These are phyloP conservation scores for Rynchops niger DNA, from an alignment of 2,113 vertebrate genomes.

Conservation along the genomic window DNA sequence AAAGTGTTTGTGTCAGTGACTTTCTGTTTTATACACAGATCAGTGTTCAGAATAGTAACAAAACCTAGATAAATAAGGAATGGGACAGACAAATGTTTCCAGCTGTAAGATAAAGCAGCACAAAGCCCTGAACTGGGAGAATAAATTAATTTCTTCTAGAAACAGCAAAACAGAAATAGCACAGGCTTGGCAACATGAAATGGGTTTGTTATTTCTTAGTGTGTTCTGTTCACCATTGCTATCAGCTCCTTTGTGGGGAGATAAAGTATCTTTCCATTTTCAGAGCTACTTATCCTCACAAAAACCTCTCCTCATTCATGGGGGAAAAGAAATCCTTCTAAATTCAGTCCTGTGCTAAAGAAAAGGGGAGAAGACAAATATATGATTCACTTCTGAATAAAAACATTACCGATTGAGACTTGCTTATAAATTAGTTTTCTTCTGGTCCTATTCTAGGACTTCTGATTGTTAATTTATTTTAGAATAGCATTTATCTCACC, in stretches of 20 bases:
- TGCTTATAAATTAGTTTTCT: not conserved
- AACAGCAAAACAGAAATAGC: not conserved
- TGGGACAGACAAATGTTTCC: not conserved
- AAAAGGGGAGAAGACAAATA: not conserved
- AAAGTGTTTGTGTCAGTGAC: not conserved
- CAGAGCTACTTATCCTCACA: not conserved
- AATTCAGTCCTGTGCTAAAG: not conserved
- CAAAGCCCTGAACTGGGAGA: not conserved
- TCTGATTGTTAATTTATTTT: not conserved
- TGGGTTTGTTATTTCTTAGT: not conserved
- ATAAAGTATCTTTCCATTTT: not conserved
- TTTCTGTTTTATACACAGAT: not conserved
- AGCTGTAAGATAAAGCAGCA: slow-evolving; percentile 13
- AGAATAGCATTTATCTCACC: not conserved
- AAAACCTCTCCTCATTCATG: not conserved
- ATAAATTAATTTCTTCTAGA: not conserved
- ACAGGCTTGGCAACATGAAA: not conserved
- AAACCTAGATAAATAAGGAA: not conserved
- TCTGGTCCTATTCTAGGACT: not conserved
- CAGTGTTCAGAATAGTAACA: not conserved
- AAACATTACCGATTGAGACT: not conserved
- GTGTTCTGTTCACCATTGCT: not conserved
- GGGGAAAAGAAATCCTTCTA: not conserved
- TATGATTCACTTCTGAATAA: not conserved
- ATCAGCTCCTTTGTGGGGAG: not conserved